A percentile compares a stretch with the other conserved stretches of the same genome.
These are phyloP conservation scores for Alviniconcha marisindica DNA, from an alignment of 1,140 invertebrate genomes.

Conservation along the genomic window DNA sequence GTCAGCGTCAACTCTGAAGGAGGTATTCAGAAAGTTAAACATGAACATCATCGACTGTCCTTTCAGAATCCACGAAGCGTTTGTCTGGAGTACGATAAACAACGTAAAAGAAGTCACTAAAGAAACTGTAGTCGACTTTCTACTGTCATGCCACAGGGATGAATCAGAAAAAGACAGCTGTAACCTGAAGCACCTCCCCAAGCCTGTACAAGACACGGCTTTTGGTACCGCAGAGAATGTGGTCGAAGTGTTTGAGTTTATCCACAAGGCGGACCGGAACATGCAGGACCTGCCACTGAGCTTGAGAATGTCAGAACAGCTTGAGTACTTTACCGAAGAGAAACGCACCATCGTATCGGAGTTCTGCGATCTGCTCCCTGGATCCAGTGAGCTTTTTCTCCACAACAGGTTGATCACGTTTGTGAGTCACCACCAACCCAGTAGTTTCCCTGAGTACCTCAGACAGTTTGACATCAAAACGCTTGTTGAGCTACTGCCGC, in stretches of 20 bases:
- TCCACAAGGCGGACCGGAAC: neutral
- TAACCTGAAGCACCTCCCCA: conserved; percentile 17
- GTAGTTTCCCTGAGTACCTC: neutral
- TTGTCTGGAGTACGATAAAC: neutral
- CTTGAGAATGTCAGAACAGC: neutral
- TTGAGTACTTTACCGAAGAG: neutral
- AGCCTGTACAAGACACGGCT: neutral
- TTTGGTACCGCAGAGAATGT: neutral
- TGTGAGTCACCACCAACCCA: neutral
- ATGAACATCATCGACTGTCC: conserved; percentile 13
- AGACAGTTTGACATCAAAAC: neutral
- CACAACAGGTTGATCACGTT: neutral
- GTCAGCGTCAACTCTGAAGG: neutral
- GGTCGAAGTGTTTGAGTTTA: neutral
- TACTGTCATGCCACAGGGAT: neutral
- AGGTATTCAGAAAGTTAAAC: neutral
- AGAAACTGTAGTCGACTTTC: neutral
- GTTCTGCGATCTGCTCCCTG: no score
- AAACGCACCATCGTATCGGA: neutral
- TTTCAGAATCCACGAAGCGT: neutral
- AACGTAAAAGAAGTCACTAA: neutral
- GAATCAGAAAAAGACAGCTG: neutral
- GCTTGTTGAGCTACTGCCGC: neutral
- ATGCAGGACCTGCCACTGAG: neutral
- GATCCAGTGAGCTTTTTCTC: conserved; percentile 10